phyloP scores from a whole-genome alignment of 2,797 vertebrate species.

The Enteromius paludinosus region DNA sequence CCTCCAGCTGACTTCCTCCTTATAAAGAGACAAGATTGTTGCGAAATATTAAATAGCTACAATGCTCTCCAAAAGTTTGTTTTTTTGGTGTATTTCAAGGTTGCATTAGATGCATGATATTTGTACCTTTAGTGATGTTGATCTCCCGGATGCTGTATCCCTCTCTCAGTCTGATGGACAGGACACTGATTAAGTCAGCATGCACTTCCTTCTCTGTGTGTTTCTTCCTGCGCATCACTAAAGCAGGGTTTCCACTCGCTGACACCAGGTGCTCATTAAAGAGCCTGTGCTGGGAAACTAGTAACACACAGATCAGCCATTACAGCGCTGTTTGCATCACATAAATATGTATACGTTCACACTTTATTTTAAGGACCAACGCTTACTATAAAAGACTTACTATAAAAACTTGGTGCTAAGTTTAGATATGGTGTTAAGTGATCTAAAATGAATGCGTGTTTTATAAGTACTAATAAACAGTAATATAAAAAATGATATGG shows the following conservation, averaged over 20 bases:
- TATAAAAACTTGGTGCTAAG: no score
- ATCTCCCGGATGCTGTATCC: conserved; percentile 97
- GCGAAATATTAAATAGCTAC: neutral
- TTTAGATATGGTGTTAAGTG: neutral
- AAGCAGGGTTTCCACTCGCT: conserved; percentile 92
- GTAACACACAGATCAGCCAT: conserved; percentile 11
- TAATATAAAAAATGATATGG: neutral
- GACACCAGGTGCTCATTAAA: conserved; percentile 98
- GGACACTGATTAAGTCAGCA: conserved; percentile 91
- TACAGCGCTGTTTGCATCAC: neutral
- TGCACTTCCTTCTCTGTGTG: conserved; percentile 96
- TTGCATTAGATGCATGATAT: no score
- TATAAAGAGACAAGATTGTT: neutral
- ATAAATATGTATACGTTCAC: neutral
- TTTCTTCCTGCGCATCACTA: conserved; percentile 94
- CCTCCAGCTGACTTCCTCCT: conserved; percentile 94
- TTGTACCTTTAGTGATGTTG: conserved; percentile 90
- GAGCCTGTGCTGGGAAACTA: conserved; percentile 95
- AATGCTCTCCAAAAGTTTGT: no score
- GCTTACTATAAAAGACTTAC: neutral
- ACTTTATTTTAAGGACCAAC: neutral
- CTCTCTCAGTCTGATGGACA: conserved; percentile 93
- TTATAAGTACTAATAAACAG: neutral
- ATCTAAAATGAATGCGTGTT: neutral
- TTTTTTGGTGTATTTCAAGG: no score